A percentile compares a stretch with the other conserved stretches of the same genome.
phyloP scores from a whole-genome alignment of 2,797 vertebrate species.

The Gorsachius magnificus region DNA sequence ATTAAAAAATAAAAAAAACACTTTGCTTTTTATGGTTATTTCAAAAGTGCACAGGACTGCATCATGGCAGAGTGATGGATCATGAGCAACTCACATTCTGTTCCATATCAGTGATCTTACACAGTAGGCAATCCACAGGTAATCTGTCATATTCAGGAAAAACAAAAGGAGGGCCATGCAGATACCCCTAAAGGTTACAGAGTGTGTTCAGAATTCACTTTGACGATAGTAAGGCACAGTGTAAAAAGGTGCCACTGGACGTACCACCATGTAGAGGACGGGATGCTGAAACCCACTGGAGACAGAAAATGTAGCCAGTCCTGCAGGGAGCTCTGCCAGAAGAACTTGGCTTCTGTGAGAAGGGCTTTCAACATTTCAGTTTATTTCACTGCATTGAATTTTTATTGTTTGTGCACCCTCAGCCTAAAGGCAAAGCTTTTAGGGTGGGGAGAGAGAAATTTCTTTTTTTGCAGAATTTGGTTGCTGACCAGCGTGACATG shows the following conservation, averaged over 20 bases:
- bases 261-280: neutral
- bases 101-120: constrained; percentile 59
- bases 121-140: constrained; percentile 42
- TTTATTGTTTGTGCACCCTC: neutral
- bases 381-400: neutral
- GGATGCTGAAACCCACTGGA: neutral
- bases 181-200: constrained; percentile 52
- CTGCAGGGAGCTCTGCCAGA: neutral
- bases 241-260: neutral
- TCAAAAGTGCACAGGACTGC: neutral
- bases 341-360: neutral
- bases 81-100: neutral
- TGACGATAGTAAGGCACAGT: neutral
- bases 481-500: neutral
- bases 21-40: neutral
- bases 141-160: constrained; percentile 53
- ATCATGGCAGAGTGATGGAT: constrained; percentile 62
- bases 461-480: neutral
- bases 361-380: neutral
- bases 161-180: constrained; percentile 37
- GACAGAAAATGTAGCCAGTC: neutral
- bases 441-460: neutral
- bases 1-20: neutral
- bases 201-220: neutral
- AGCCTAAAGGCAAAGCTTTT: neutral